These are phyloP conservation scores for Sturnira hondurensis DNA, from an alignment of 2,113 vertebrate species.

Conservation along the genomic window DNA sequence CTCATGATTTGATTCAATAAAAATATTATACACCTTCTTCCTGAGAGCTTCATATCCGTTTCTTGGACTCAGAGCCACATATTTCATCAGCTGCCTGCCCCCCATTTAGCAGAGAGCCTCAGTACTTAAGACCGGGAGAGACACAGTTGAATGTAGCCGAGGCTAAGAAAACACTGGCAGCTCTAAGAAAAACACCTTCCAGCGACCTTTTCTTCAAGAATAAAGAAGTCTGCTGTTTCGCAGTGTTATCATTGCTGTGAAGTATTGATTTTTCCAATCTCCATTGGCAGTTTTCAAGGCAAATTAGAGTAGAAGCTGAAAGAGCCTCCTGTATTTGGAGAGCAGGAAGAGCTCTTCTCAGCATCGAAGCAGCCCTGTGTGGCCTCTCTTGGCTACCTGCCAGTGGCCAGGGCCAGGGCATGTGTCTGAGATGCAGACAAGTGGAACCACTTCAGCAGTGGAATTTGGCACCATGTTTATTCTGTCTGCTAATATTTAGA, in stretches of 20 bases:
- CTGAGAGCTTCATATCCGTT: conserved; percentile 49
- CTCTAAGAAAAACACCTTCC: conserved; percentile 30
- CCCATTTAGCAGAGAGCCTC: neutral
- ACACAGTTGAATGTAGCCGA: neutral
- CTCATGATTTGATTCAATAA: conserved; percentile 66
- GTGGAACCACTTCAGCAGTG: neutral
- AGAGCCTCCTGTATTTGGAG: neutral
- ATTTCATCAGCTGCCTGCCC: neutral
- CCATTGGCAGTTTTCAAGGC: neutral
- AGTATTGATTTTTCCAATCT: conserved; percentile 9
- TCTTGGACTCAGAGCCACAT: neutral
- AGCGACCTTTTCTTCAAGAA: conserved; percentile 6
- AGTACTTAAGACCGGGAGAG: neutral
- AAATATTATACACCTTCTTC: conserved; percentile 68
- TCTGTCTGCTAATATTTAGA: neutral
- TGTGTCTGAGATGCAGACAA: neutral
- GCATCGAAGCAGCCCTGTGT: neutral
- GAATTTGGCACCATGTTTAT: neutral
- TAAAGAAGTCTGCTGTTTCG: conserved; percentile 1
- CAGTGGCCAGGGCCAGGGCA: neutral
- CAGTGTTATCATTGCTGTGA: neutral
- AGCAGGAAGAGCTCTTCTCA: neutral
- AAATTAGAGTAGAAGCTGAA: neutral
- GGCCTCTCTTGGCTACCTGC: neutral
- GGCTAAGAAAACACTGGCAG: conserved; percentile 15